These are phyloP conservation scores for Acheta domesticus DNA, from an alignment of 2,888 invertebrate species.

Conservation along the genomic window DNA sequence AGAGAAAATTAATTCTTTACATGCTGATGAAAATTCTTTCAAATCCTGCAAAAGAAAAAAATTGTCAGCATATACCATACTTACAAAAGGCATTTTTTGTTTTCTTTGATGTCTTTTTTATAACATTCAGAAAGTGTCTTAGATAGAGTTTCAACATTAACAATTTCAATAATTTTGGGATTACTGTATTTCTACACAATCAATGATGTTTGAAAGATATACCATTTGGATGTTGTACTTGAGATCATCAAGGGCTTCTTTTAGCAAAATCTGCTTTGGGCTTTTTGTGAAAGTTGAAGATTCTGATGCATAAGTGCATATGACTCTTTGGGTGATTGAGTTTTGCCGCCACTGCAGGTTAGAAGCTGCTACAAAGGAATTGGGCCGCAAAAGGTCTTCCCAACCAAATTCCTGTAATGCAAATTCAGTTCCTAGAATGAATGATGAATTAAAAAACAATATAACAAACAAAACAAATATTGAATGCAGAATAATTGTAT, in stretches of 20 bases:
- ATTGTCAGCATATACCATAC: neutral
- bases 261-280: conserved; percentile 55
- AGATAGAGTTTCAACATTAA: too few species aligned
- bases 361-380: conserved; percentile 56
- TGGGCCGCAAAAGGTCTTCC: conserved; percentile 56
- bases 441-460: too few species aligned
- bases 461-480: too few species aligned
- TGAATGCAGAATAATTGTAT: too few species aligned
- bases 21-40: conserved; percentile 41
- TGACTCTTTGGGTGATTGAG: conserved; percentile 53
- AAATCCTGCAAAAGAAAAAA: conserved; percentile 41
- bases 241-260: conserved; percentile 51
- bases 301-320: conserved; percentile 60
- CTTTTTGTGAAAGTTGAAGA: conserved; percentile 59
- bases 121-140: too few species aligned
- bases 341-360: conserved; percentile 61
- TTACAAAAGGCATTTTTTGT: too few species aligned
- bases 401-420: conserved; percentile 46
- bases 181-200: too few species aligned
- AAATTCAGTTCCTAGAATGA: too few species aligned
- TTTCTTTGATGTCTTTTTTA: too few species aligned
- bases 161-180: too few species aligned
- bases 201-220: neutral
- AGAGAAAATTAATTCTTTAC: conserved; percentile 41
- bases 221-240: conserved; percentile 23